Evolutionary conservation across 2,113 vertebrate species (phyloP).

Genomic region (Ailurus styani): DNA sequence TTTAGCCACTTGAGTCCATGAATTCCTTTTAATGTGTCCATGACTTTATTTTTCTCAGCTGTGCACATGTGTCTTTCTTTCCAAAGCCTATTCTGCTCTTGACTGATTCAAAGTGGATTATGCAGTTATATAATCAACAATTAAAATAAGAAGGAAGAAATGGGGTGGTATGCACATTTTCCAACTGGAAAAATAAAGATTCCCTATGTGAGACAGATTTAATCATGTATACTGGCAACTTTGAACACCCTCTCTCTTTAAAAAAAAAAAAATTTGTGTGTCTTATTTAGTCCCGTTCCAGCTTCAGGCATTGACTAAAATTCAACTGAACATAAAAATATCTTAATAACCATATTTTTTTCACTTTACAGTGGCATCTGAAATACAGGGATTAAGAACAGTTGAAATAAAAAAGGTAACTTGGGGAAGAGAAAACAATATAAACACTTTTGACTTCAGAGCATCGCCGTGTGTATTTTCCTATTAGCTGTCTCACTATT

Average conservation of each 20-base stretch:
- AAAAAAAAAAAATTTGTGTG: neutral
- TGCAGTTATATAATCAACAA: slow-evolving; percentile 10
- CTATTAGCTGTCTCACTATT: neutral
- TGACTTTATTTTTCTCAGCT: slow-evolving; percentile 50
- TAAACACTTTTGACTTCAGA: neutral
- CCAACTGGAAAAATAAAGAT: neutral
- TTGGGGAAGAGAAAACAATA: neutral
- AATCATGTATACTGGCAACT: neutral
- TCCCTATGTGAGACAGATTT: neutral
- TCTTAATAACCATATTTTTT: slow-evolving; percentile 42
- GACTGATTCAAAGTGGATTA: slow-evolving; percentile 11
- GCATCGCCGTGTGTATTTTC: neutral
- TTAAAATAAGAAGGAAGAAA: slow-evolving; percentile 8
- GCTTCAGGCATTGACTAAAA: neutral
- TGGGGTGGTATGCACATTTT: neutral
- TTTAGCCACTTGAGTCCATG: slow-evolving; percentile 22
- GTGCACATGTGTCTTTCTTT: slow-evolving; percentile 24
- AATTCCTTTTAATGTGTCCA: slow-evolving; percentile 26
- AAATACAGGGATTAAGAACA: slow-evolving; percentile 89
- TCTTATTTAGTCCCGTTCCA: neutral
- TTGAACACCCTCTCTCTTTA: neutral
- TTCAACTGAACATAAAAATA: neutral
- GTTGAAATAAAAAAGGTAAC: slow-evolving; percentile 94
- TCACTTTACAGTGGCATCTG: slow-evolving; percentile 79
- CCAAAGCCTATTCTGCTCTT: slow-evolving; percentile 25